Base-by-base conservation (phyloP, 2,113 vertebrate genomes). In the Isichthys henryi region DNA sequence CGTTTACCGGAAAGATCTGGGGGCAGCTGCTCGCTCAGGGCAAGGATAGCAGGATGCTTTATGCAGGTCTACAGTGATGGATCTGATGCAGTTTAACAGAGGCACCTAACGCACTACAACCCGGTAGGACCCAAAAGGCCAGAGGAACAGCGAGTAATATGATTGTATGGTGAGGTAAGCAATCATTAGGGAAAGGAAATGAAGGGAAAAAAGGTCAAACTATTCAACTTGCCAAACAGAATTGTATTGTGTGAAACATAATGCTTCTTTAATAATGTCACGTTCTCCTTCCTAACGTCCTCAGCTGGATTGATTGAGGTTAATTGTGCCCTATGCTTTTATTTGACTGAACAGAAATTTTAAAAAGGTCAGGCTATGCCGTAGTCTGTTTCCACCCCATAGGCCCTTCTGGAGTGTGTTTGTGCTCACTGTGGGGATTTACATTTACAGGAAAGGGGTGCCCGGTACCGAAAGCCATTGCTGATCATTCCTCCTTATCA, bases 261-360 rank as follows among this genome's bases (percentile, higher is more conserved):
- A 84, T 84, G 82, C 82, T 48, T 84, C 39, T 84, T 84, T 84
- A 84, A 84, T 84, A 84, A 84, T 84, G 82, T 84, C 82, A 84
- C 82, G 8, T 84, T 84, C 39, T 23, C 82, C 21, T 84, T 84
- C 82, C 21, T 48, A 48, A 84, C 82, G 82, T 84, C 82, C 23
- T 84, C 82, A 48, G 39, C 45, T 84, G 23, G 82, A 84, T 48
- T 84, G 82, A 84, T 48, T 84, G 82, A 84, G 82, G 82, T 84
- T 84, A 84, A 84, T 84, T 84, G 82, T 48, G 82, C 45, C 82
- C 82, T 84, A n/a, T 84, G 82, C 45, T 84, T 84, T 84, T 84
- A 84, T 84, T 84, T 84, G 82, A 84, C 45, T 84, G 82, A 84
- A 48, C 9, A 23, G 39, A 46, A 48, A 84, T 21, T 84, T 84